phyloP scores from a whole-genome alignment of 2,888 invertebrate genomes.

The Thereva nobilitata region DNA sequence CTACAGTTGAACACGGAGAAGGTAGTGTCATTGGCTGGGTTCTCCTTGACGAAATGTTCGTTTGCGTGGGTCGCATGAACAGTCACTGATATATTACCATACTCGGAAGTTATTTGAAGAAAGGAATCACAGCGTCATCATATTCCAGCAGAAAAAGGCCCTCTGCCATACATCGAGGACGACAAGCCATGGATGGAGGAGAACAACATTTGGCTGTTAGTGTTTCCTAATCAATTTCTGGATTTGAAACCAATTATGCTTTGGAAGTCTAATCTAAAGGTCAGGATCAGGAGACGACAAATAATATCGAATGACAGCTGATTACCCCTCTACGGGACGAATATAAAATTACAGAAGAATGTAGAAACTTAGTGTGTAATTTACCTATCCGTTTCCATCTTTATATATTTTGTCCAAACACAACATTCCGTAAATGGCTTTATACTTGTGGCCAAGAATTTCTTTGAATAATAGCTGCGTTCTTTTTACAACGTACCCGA shows the following conservation, averaged over 20 bases:
- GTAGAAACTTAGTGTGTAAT: too few species aligned
- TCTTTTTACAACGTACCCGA: too few species aligned
- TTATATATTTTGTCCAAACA: too few species aligned
- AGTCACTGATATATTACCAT: too few species aligned
- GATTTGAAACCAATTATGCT: neutral
- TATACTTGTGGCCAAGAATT: too few species aligned
- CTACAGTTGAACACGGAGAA: neutral
- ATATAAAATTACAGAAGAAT: too few species aligned
- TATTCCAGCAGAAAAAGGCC: neutral
- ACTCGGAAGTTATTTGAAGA: neutral
- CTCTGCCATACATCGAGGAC: neutral
- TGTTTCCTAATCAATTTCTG: neutral
- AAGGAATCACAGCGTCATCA: neutral
- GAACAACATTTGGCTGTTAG: neutral
- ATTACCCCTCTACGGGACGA: too few species aligned
- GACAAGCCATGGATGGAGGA: conserved; percentile 2
- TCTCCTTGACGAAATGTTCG: neutral
- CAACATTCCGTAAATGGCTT: too few species aligned
- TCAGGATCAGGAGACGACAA: too few species aligned
- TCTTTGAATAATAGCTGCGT: too few species aligned
- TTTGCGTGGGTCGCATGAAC: neutral
- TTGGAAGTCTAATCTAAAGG: neutral
- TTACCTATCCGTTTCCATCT: too few species aligned
- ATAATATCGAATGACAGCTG: too few species aligned
- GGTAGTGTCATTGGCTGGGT: neutral